phyloP scores from a whole-genome alignment of 2,797 vertebrate genomes.

The Urocyon cinereoargenteus region DNA sequence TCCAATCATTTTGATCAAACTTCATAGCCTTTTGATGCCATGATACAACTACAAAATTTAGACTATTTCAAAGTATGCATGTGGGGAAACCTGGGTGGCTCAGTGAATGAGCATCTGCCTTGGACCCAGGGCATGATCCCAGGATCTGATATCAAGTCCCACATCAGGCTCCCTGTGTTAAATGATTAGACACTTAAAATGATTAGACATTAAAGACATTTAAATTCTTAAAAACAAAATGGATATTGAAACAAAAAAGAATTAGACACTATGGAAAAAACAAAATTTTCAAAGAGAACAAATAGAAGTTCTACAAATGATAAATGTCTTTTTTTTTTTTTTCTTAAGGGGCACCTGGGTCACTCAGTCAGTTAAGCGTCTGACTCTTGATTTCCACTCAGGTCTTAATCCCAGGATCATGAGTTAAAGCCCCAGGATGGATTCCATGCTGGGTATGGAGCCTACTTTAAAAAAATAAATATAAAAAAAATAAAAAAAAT shows the following conservation, averaged over 20 bases:
- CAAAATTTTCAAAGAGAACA: background rate
- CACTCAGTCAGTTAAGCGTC: background rate
- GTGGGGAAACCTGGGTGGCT: too few species aligned
- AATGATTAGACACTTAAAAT: slow-evolving; percentile 19
- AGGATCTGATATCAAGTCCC: too few species aligned
- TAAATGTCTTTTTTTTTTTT: background rate
- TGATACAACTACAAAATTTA: background rate
- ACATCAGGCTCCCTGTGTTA: background rate
- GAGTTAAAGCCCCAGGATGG: background rate
- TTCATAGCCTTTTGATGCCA: background rate
- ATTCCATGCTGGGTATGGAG: background rate
- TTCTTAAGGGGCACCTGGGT: background rate
- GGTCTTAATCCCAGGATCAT: background rate
- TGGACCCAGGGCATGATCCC: too few species aligned
- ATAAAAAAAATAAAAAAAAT: too few species aligned
- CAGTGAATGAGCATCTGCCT: too few species aligned
- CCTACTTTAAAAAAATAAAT: background rate
- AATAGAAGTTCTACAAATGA: background rate
- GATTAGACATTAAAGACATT: background rate
- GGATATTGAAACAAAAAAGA: background rate
- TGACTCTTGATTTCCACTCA: background rate
- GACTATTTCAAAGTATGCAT: background rate
- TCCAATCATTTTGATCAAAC: background rate
- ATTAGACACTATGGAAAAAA: background rate
- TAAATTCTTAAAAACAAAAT: slow-evolving; percentile 29